Evolutionary conservation across 2,888 invertebrate genomes (phyloP), one percentile per base, ranked within the genome.

Genomic region (Yponomeuta cagnagella): DNA sequence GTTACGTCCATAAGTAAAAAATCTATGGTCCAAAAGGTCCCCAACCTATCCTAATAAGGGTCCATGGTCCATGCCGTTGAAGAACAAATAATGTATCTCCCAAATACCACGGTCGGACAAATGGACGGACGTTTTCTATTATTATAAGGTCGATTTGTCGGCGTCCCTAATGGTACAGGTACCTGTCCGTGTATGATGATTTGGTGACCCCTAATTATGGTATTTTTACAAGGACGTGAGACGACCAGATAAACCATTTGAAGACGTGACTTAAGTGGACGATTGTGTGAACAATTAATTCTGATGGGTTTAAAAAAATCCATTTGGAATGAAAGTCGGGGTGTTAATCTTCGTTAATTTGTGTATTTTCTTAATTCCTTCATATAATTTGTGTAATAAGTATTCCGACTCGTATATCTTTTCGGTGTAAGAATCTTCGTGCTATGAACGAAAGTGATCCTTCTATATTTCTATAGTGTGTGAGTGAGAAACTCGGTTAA

Each of bases 241-340:
- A 58, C 15, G 15, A 15, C 52, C 52, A 58, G 52, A 58, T 15
- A 58, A 15, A 15, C 12, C 12, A 15, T 12, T 15, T 15, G 15
- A 58, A 58, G 12, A 4, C 12, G n/a, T 10, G 10, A 65, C n/a
- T 65, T 65, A 80, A 78, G 80, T 76, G 78, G 82, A 81, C 81
- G 79, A 81, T 81, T 81, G 78, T 79, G 78, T 79, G 77, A 78
- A 79, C 82, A 82, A 84, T 86, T 83, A 83, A 82, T 82, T 84
- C 81, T 80, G 82, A 83, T 84, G 81, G 82, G 75, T 80, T 80
- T 79, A 81, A 79, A 81, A 79, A 79, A 80, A 80, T 80, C 76
- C 77, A 75, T 65, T 31, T 30, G 10, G 30, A 65, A 10, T 65
- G 10, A n/a, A 12, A 10, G n/a, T 65, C 65, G 65, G 65, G 43